Conservation (phyloP, 2,888 invertebrate genomes). For the Pedicia rivosa region DNA sequence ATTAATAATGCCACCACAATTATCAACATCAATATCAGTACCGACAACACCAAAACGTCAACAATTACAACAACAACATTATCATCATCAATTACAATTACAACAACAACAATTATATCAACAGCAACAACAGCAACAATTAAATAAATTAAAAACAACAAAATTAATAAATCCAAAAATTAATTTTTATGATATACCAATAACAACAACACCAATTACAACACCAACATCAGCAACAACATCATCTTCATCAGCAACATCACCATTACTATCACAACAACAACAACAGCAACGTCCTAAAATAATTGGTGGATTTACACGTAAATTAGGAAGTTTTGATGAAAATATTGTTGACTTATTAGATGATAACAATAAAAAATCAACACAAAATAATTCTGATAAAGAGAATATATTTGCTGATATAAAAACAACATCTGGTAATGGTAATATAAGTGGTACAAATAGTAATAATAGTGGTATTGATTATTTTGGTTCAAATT, state of each 20-base stretch:
- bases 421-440: too few relatives aligned
- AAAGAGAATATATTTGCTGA: too few relatives aligned
- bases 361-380: too few relatives aligned
- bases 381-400: too few relatives aligned
- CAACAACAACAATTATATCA: not conserved
- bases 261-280: slow-evolving; percentile 9
- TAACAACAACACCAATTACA: too few relatives aligned
- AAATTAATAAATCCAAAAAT: too few relatives aligned
- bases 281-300: slow-evolving; percentile 4
- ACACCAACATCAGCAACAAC: too few relatives aligned
- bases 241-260: slow-evolving; percentile 10
- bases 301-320: slow-evolving; percentile 8
- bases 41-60: slow-evolving; percentile 4
- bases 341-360: too few relatives aligned
- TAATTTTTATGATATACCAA: too few relatives aligned
- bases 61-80: slow-evolving; percentile 10
- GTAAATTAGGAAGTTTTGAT: slow-evolving; percentile 13
- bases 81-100: slow-evolving; percentile 6
- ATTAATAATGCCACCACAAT: not conserved
- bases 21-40: slow-evolving; percentile 1
- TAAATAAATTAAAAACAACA: too few relatives aligned
- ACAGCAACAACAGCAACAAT: not conserved
- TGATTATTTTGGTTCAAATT: slow-evolving; percentile 33
- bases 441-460: not conserved
- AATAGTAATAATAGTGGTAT: not conserved